Conservation (phyloP, 2,888 invertebrate genomes). For the Stenichneumon culpator region DNA sequence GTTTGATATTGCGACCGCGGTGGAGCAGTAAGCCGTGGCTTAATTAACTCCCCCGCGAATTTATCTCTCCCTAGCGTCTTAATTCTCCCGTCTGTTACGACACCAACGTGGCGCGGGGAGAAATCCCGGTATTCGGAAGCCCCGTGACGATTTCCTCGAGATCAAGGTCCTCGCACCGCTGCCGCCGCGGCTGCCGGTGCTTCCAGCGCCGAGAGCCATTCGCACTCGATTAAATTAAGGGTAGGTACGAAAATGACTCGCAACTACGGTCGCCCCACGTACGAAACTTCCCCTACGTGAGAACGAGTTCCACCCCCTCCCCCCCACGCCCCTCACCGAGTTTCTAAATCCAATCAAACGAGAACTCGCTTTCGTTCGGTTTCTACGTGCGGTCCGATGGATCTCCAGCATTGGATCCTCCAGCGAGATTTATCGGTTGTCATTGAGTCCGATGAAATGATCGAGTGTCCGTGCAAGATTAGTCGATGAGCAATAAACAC, state of each 20-base stretch:
- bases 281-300: constrained; percentile 48
- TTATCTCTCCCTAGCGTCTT: constrained; percentile 55
- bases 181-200: neutral
- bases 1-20: constrained; percentile 59
- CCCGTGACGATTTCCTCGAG: constrained; percentile 49
- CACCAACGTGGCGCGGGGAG: constrained; percentile 24
- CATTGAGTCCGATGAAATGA: too few relatives aligned
- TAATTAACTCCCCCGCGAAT: constrained; percentile 56
- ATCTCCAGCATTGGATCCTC: neutral
- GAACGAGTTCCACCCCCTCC: constrained; percentile 23
- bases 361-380: constrained; percentile 9
- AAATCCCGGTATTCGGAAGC: constrained; percentile 2
- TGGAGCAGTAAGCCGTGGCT: constrained; percentile 55
- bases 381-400: neutral
- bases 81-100: constrained; percentile 55
- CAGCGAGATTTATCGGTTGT: too few relatives aligned
- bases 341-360: constrained; percentile 50
- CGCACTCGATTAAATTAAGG: constrained; percentile 58
- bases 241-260: constrained; percentile 43
- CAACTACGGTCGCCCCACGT: constrained; percentile 24
- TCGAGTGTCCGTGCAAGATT: too few relatives aligned
- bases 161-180: constrained; percentile 7
- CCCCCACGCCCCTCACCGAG: neutral
- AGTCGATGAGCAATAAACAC: constrained; percentile 44
- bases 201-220: constrained; percentile 27